Conservation (phyloP, 2,888 invertebrate genomes). For the Dynastes grantii region DNA sequence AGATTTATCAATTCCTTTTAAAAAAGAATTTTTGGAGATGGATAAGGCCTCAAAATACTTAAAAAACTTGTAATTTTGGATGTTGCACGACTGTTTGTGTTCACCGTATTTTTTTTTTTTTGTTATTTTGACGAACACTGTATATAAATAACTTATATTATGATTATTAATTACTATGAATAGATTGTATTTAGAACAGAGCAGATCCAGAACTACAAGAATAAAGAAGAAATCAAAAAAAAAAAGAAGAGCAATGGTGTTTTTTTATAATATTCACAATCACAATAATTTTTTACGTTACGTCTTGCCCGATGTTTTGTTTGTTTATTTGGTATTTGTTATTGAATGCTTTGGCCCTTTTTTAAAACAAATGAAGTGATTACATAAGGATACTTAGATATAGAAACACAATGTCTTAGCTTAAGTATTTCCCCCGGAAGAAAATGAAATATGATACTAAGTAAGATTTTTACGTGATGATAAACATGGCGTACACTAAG, state of each 20-base stretch:
- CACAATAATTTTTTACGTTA: not conserved
- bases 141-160: not conserved
- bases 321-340: constrained; percentile 35
- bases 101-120: not conserved
- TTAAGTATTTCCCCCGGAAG: not conserved
- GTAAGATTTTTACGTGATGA: constrained; percentile 23
- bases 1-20: not conserved
- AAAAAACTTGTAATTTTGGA: constrained; percentile 20
- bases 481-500: constrained; percentile 26
- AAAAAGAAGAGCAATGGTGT: not conserved
- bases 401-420: constrained; percentile 34
- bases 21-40: not conserved
- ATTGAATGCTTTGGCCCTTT: constrained; percentile 28
- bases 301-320: constrained; percentile 34
- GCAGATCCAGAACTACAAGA: constrained; percentile 20
- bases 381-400: constrained; percentile 11
- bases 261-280: not conserved
- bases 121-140: constrained; percentile 18
- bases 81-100: not conserved
- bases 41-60: constrained; percentile 42
- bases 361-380: constrained; percentile 36
- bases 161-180: no score
- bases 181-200: not conserved
- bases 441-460: not conserved
- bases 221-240: not conserved